Base-by-base conservation (phyloP, 2,113 vertebrate genomes). In the Pimephales promelas region DNA sequence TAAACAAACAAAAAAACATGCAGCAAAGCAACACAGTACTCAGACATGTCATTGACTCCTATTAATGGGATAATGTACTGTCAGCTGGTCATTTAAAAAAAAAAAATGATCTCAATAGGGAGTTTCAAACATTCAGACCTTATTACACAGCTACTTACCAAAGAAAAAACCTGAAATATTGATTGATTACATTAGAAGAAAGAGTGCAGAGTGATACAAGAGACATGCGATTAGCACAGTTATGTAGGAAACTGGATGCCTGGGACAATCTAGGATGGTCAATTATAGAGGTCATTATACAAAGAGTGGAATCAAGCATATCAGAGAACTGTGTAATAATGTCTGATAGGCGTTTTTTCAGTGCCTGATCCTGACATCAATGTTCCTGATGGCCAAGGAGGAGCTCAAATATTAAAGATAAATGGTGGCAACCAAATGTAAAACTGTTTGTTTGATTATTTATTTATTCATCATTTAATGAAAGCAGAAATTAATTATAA, bases 191-290 rank as follows among this genome's bases (percentile, higher is more conserved):
- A 40, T 36, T 20, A 70, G 66, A 11, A 70, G 34, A 70, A 70
- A 71, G 10, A 71, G 68, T 11, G 3, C 22, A 72, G 40, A 24
- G 36, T 7, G 36, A 43, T 70, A 70, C 22, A 2, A 40, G 66
- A 71, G 68, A n/a, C 36, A 71, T 43, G 20, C 24, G n/a, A 45
- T 22, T 71, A 43, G 36, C 68, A 71, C 68, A 71, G 40, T 72
- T 72, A n/a, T 45, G n/a, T 26, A 26, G 70, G 70, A 72, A 72
- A 72, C 22, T n/a, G 43, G 70, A 72, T 26, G 70, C 40, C 40
- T 47, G 40, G 36, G 68, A 72, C 40, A 45, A 45, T 72, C 68
- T 45, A 22, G 36, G 70, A 72, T 13, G 22, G 68, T 72, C 70
- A 72, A 72, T 45, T 47, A 72, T 72, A 45, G 1, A 72, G 40